Evolutionary conservation across 2,888 invertebrate species (phyloP), one percentile per base, ranked within the genome.

Genomic region (Platycheirus albimanus): DNA sequence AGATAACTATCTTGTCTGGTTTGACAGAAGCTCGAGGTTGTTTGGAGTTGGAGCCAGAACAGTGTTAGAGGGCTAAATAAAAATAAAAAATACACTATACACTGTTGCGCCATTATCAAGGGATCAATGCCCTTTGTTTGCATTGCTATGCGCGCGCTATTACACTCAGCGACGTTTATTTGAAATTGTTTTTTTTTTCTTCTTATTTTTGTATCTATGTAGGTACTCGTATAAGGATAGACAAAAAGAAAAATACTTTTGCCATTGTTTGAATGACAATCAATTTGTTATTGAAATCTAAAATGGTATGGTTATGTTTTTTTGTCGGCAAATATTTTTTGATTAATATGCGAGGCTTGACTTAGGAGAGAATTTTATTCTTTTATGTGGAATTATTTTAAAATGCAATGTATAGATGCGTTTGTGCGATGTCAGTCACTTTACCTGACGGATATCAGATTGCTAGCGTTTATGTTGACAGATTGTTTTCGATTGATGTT

Each of bases 101-200:
- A 76, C 64, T 76, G 76, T 71, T 76, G 76, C 76, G 71, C 66
- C 45, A 81, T 81, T 81, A 77, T 76, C 77, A 43, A 67, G 77
- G 61, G 81, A 72, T 71, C 77, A 81, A 72, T 81, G 81, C 66
- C 81, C 80, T 67, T 33, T 51, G 63, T 67, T 81, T 63, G 67
- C 66, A 79, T 77, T 72, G 61, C 67, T 66, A 54, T 66, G 70
- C n/a, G n/a, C n/a, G n/a, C n/a, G n/a, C 66, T 70, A 52, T 81
- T 81, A 81, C 81, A 81, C 76, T 71, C 28, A 61, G 54, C 71
- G 71, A 67, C 17, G 17, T 7, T n/a, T n/a, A n/a, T n/a, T n/a
- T n/a, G n/a, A 63, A 61, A n/a, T 36, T 36, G 28, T 28, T 5
- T 36, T 17, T 0, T 52, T 15, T 69, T 47, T n/a, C 4, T 28